Evolutionary conservation across 1,140 invertebrate species (phyloP), one percentile per base, ranked within the genome.

Genomic region (Chymomyza costata): DNA sequence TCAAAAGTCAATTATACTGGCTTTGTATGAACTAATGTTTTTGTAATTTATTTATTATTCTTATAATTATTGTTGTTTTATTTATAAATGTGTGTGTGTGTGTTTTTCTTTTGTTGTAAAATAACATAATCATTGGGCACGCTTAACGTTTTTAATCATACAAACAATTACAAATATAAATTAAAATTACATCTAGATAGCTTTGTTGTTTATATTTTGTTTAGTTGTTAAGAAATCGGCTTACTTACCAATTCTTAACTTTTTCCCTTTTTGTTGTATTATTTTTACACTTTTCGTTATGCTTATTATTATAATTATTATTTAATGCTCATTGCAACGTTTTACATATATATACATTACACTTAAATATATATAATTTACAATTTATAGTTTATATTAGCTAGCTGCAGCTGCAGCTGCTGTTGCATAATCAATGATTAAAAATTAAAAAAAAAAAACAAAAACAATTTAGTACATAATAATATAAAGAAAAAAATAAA

Each of bases 281-380:
- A 14, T 34, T 18, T n/a, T n/a, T 51, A 25, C 51, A 30, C 39
- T 66, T 28, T 38, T 53, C 59, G 46, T 74, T 56, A 60, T 55
- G 18, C 39, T 60, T 49, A 44, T 49, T 43, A 32, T 56, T 43
- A 21, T 13, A 14, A 43, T 56, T 49, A n/a, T n/a, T 25, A 25
- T 25, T 17, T 57, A 38, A 57, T 65, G 41, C 39, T 52, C 43
- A 50, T 57, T 65, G 60, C 55, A 67, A 61, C 50, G 49, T 58
- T 63, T 61, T 73, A 59, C 57, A 74, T 63, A 67, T 73, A 65
- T 73, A 59, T 73, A 73, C 69, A 74, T 11, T 74, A 74, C 52
- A 52, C 68, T 64, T 55, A 56, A 65, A 61, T 69, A 70, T 67
- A 57, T 49, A 69, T 71, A n/a, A n/a, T n/a, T 57, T 39, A 69